A percentile compares a stretch with the other conserved stretches of the same genome.
Evolutionary conservation across 2,888 invertebrate species (phyloP).

Genomic region (Tuberolachnus salignus): DNA sequence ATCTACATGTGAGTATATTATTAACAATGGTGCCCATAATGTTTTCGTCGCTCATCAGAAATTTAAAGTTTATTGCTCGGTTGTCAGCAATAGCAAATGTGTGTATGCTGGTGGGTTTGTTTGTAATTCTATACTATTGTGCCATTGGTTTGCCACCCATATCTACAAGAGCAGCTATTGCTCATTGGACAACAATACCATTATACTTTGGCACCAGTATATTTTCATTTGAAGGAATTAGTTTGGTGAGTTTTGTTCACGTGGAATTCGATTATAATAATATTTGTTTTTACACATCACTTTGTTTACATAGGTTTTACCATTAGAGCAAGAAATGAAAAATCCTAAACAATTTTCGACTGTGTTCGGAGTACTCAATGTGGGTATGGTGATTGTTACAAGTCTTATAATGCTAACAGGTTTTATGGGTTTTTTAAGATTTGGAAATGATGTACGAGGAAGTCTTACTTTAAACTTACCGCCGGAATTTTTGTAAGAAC

Average conservation of each 20-base stretch:
- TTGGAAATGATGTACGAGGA: constrained; percentile 80
- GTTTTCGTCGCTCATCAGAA: constrained; percentile 76
- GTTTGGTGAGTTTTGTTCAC: constrained; percentile 70
- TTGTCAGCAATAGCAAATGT: constrained; percentile 80
- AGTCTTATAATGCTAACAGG: constrained; percentile 80
- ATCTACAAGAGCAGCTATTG: constrained; percentile 69
- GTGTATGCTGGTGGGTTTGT: constrained; percentile 75
- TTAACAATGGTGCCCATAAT: constrained; percentile 75
- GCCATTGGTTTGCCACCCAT: constrained; percentile 74
- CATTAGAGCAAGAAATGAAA: constrained; percentile 90
- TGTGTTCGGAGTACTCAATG: constrained; percentile 83
- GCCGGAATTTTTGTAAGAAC: constrained; percentile 55
- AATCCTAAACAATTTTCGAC: constrained; percentile 78
- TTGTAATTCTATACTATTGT: constrained; percentile 78
- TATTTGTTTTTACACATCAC: background rate
- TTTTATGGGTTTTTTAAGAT: constrained; percentile 85
- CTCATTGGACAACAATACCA: constrained; percentile 69
- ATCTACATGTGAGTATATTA: constrained; percentile 74
- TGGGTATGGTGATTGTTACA: constrained; percentile 84
- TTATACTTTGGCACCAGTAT: constrained; percentile 94
- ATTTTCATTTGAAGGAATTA: constrained; percentile 96
- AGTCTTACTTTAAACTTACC: constrained; percentile 86
- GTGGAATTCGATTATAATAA: background rate
- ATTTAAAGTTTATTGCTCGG: constrained; percentile 77
- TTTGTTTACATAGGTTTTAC: constrained; percentile 74